Evolutionary conservation across 2,888 invertebrate genomes (phyloP).

Genomic region (Andrena bucephala): DNA sequence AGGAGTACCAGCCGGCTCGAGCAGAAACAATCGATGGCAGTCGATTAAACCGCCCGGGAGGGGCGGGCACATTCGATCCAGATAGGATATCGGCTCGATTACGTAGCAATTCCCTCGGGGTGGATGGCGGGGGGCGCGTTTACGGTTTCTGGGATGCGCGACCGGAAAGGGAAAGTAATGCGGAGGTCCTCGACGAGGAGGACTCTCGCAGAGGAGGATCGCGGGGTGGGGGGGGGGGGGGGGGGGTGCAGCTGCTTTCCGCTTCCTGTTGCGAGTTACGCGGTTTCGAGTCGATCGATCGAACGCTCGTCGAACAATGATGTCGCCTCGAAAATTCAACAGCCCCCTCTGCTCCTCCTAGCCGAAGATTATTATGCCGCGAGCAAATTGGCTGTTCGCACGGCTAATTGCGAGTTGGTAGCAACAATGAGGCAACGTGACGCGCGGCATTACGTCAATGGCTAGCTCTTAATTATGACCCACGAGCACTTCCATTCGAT

Average conservation of each 20-base stretch:
- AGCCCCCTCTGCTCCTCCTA: not conserved
- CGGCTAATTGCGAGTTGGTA: slow-evolving; percentile 64
- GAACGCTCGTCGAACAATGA: not conserved
- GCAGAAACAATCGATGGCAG: slow-evolving; percentile 56
- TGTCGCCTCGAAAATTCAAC: slow-evolving; percentile 20
- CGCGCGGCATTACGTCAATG: slow-evolving; percentile 63
- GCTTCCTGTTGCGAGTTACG: not conserved
- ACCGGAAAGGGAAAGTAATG: slow-evolving; percentile 39
- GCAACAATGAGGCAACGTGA: slow-evolving; percentile 55
- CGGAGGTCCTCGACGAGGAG: slow-evolving; percentile 16
- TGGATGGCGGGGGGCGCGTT: slow-evolving; percentile 34
- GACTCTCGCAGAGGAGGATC: slow-evolving; percentile 4
- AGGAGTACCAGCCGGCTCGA: slow-evolving; percentile 32
- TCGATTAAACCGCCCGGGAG: slow-evolving; percentile 47
- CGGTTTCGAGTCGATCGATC: slow-evolving; percentile 19
- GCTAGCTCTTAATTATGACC: slow-evolving; percentile 62
- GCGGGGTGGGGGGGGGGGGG: not conserved
- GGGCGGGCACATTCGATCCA: slow-evolving; percentile 39
- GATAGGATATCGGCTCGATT: slow-evolving; percentile 65
- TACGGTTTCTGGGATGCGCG: slow-evolving; percentile 47
- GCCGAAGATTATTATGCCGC: slow-evolving; percentile 23
- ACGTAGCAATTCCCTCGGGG: slow-evolving; percentile 58
- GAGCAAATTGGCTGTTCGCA: slow-evolving; percentile 64
- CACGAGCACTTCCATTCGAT: slow-evolving; percentile 62
- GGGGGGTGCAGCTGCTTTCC: not conserved